These are phyloP conservation scores for Cataglyphis hispanica DNA, from an alignment of 1,140 invertebrate genomes.

Conservation along the genomic window DNA sequence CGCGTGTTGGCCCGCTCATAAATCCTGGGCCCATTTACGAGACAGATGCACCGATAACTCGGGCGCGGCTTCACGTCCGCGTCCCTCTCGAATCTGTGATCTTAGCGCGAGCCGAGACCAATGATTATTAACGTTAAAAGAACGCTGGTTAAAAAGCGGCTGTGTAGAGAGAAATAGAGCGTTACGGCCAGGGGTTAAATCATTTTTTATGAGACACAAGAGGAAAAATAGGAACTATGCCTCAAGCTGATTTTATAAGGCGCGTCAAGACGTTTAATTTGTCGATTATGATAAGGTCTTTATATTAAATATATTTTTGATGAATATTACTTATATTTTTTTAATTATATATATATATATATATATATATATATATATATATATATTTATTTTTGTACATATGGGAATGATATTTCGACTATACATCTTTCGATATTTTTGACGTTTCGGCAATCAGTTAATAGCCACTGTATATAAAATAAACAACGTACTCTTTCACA, in stretches of 20 bases:
- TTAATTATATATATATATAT: not conserved
- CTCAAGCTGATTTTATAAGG: slow-evolving; percentile 39
- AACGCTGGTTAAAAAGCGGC: slow-evolving; percentile 65
- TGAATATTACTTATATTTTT: not conserved
- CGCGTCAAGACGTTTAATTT: not conserved
- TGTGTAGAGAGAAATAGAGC: slow-evolving; percentile 11
- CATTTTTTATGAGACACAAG: slow-evolving; percentile 7
- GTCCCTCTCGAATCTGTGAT: slow-evolving; percentile 73
- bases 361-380: not conserved
- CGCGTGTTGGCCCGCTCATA: slow-evolving; percentile 82
- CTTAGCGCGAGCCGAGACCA: slow-evolving; percentile 51
- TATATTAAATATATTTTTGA: not conserved
- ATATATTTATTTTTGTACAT: not conserved
- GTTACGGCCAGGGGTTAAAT: slow-evolving; percentile 15
- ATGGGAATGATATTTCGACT: too few relatives aligned
- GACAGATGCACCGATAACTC: slow-evolving; percentile 85
- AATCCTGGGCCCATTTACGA: slow-evolving; percentile 83
- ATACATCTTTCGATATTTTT: too few relatives aligned
- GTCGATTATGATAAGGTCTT: not conserved
- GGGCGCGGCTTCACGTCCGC: slow-evolving; percentile 73
- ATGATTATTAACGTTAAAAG: slow-evolving; percentile 71
- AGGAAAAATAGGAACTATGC: not conserved
- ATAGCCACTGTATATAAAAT: not conserved
- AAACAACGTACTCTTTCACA: slow-evolving; percentile 2
- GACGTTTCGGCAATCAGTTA: not conserved